Base-by-base conservation (phyloP, 2,113 vertebrate species). In the Syngnathus scovelli region DNA sequence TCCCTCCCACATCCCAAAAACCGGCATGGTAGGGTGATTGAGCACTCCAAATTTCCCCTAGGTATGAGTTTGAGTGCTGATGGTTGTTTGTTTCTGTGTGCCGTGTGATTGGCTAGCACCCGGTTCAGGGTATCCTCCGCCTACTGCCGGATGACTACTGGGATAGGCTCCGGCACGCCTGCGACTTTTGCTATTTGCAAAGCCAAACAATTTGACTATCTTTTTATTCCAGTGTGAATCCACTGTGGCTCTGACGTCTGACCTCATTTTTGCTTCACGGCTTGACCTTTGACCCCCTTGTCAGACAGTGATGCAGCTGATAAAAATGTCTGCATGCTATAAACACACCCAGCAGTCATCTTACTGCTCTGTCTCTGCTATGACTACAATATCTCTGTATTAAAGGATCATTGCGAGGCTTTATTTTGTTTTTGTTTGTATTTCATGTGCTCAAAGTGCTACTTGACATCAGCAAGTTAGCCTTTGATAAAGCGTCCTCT, bases 401-500 rank as follows among this genome's bases (percentile, higher is more conserved):
- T 59, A 52, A 46, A 74, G 37, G 23, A 61, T 65, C 48, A 43
- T 68, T 44, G 5, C 61, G 39, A 65, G 76, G 68, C 82, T 27
- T 33, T 27, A 56, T 33, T 54, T 27, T 58, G 13, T 8, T 37
- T 16, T 58, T 58, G 5, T 82, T 83, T 16, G 72, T 74, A 46
- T 83, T 81, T 81, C 72, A 80, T 84, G 80, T 60, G 67, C 41
- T 70, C 16, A 67, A 36, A 79, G 70, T 68, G 7, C 23, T 27
- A 77, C 59, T 84, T 84, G 76, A 80, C 83, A 84, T 78, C 16
- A 38, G 64, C 75, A 78, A 74, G 77, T 82, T 74, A 74, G 77
- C 68, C 69, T 81, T 80, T 75, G 79, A 73, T 71, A 86, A 71
- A 80, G 76, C 71, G 75, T 86, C 80, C 72, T 77, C 69, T 33